Conservation (phyloP, 2,888 invertebrate species). For the Drosophila rellima region DNA sequence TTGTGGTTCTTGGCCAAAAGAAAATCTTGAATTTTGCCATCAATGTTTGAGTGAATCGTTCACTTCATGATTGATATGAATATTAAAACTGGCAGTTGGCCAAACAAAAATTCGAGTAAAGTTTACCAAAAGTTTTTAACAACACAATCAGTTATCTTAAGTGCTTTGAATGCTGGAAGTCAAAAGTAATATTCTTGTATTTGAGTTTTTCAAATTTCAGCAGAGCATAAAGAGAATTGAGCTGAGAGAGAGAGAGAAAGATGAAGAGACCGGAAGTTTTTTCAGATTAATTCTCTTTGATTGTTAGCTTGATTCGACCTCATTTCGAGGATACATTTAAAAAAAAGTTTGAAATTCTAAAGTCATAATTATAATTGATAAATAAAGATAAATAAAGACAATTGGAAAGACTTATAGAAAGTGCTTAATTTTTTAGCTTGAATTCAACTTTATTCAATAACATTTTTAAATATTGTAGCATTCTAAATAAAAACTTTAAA, state of each 20-base stretch:
- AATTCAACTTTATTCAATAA: too few species aligned
- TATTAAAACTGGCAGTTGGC: slow-evolving; percentile 23
- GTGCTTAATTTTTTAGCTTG: too few species aligned
- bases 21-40: slow-evolving; percentile 65
- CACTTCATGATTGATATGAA: slow-evolving; percentile 51
- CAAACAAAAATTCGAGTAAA: slow-evolving; percentile 11
- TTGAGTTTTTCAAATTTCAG: background rate
- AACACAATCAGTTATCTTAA: slow-evolving; percentile 32
- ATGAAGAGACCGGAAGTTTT: background rate
- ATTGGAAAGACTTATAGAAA: too few species aligned
- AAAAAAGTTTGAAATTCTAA: background rate
- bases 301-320: background rate
- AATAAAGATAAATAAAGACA: too few species aligned
- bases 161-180: slow-evolving; percentile 16
- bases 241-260: background rate
- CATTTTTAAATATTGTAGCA: too few species aligned
- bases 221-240: background rate
- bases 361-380: background rate
- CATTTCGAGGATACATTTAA: background rate
- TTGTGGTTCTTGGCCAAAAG: slow-evolving; percentile 56
- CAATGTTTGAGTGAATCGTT: slow-evolving; percentile 58
- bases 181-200: slow-evolving; percentile 20
- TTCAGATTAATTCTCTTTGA: background rate
- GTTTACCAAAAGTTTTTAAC: slow-evolving; percentile 20
- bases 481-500: too few species aligned